Conservation (phyloP, 2,888 invertebrate genomes). For the Aporophyla nigra region DNA sequence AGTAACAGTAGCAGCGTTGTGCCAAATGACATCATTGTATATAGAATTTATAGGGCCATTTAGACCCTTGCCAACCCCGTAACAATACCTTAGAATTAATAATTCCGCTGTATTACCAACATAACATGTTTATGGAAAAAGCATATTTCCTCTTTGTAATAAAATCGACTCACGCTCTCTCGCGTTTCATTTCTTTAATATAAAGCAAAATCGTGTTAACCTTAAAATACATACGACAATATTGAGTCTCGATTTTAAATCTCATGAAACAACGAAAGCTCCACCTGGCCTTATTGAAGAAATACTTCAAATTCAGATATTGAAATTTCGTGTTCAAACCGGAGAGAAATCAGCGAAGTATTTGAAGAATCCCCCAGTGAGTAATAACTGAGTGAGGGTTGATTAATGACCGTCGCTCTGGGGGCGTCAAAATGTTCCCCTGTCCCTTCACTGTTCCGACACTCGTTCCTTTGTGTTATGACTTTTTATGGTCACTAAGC, state of each 20-base stretch:
- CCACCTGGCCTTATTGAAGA: conserved; percentile 48
- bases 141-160: conserved; percentile 17
- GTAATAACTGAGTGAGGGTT: conserved; percentile 68
- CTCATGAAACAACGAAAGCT: conserved; percentile 29
- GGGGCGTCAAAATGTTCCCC: conserved; percentile 63
- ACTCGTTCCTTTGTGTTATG: conserved; percentile 59
- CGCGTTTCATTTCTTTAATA: conserved; percentile 12
- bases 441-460: conserved; percentile 60
- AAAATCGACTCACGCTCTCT: not conserved
- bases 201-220: conserved; percentile 31
- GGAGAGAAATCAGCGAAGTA: conserved; percentile 61
- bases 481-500: conserved; percentile 65
- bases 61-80: conserved; percentile 59
- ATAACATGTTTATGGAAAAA: conserved; percentile 48
- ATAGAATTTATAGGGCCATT: conserved; percentile 62
- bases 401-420: conserved; percentile 68
- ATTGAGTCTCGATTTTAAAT: conserved; percentile 37
- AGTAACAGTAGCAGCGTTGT: conserved; percentile 47
- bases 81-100: conserved; percentile 58
- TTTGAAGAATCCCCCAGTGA: conserved; percentile 64
- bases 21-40: conserved; percentile 65
- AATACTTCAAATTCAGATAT: conserved; percentile 61
- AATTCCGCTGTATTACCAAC: conserved; percentile 47
- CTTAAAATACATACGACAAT: conserved; percentile 6
- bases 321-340: conserved; percentile 54